phyloP scores from a whole-genome alignment of 2,797 vertebrate species.

The Myotis planiceps region DNA sequence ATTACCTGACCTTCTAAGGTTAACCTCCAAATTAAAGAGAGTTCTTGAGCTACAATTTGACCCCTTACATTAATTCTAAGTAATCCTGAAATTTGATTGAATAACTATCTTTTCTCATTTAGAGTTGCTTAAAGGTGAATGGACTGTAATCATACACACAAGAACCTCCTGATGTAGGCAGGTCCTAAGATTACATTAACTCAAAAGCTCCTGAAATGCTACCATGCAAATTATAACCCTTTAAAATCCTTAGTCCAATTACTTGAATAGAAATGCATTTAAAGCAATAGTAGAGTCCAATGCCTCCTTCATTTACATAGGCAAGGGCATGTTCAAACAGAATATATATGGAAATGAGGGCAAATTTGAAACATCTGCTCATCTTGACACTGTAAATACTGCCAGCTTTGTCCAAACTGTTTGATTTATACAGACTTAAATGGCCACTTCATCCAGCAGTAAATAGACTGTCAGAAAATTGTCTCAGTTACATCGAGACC shows the following conservation, averaged over 20 bases:
- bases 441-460: constrained; percentile 86
- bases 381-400: constrained; percentile 89
- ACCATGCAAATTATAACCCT: constrained; percentile 77
- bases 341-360: constrained; percentile 94
- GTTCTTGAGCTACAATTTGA: constrained; percentile 13
- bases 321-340: constrained; percentile 89
- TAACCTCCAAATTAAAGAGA: constrained; percentile 27
- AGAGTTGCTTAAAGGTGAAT: constrained; percentile 63
- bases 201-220: constrained; percentile 78
- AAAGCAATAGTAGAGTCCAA: constrained; percentile 85
- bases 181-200: constrained; percentile 72
- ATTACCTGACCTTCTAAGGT: constrained; percentile 13
- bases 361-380: constrained; percentile 95
- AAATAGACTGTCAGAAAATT: constrained; percentile 87
- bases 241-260: constrained; percentile 82
- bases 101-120: constrained; percentile 71
- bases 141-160: constrained; percentile 64
- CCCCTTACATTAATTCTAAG: constrained; percentile 57
- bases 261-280: constrained; percentile 83
- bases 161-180: constrained; percentile 54
- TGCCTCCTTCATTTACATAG: constrained; percentile 91
- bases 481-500: constrained; percentile 80
- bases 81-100: constrained; percentile 63
- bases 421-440: constrained; percentile 91
- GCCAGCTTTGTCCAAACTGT: constrained; percentile 87